Conservation (phyloP, 1,140 invertebrate genomes). For the Ruditapes philippinarum region DNA sequence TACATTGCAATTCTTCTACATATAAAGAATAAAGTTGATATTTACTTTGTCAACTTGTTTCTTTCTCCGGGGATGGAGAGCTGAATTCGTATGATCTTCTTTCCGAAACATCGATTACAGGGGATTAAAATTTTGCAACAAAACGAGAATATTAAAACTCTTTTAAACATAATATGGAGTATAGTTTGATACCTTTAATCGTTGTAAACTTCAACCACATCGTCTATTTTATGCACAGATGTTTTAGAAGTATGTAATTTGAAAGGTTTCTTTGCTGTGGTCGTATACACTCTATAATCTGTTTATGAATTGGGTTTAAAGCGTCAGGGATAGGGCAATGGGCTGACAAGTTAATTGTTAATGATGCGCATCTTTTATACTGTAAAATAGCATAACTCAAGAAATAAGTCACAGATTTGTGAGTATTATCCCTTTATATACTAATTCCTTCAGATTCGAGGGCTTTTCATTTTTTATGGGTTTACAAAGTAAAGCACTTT, state of each 20-base stretch:
- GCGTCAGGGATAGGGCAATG: not conserved
- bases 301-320: not conserved
- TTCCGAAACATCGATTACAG: conserved; percentile 23
- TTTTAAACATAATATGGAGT: not conserved
- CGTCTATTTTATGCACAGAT: not conserved
- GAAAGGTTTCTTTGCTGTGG: conserved; percentile 6
- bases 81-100: conserved; percentile 12
- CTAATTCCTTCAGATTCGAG: not conserved
- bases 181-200: conserved; percentile 9
- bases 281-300: conserved; percentile 21
- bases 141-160: conserved; percentile 5
- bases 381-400: conserved; percentile 27
- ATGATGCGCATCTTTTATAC: not conserved
- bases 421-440: not conserved
- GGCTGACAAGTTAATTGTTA: not conserved
- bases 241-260: not conserved
- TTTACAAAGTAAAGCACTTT: conserved; percentile 11
- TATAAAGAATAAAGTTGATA: not conserved
- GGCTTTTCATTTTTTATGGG: not conserved
- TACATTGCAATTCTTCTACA: not conserved
- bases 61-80: not conserved
- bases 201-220: not conserved
- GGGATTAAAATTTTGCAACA: conserved; percentile 39
- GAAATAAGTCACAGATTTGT: conserved; percentile 11
- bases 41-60: conserved; percentile 11